phyloP scores from a whole-genome alignment of 2,888 invertebrate species.

The Macrosoma leucophasiata region DNA sequence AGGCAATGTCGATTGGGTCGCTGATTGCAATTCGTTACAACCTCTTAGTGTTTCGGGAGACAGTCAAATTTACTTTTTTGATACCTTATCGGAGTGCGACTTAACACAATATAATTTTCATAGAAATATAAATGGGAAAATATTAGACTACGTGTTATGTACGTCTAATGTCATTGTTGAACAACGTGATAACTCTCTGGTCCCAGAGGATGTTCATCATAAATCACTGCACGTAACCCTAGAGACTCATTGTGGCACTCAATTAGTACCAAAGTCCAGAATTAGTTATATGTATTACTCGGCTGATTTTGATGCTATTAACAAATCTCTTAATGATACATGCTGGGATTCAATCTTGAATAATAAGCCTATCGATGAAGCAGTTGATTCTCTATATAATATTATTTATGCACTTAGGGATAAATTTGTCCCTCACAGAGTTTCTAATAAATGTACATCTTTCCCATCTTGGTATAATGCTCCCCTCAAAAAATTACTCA shows the following conservation, averaged over 20 bases:
- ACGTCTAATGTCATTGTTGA: not conserved
- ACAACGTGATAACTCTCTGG: not conserved
- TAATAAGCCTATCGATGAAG: slow-evolving; percentile 1
- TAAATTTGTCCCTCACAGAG: too few species aligned
- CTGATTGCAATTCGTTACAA: not conserved
- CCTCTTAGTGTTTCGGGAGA: not conserved
- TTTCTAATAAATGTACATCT: too few species aligned
- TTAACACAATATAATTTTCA: slow-evolving; percentile 4
- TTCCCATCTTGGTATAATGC: too few species aligned
- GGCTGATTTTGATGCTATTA: too few species aligned
- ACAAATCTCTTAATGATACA: not conserved
- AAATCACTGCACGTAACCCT: slow-evolving; percentile 4
- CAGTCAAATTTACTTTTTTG: slow-evolving; percentile 2
- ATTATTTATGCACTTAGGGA: too few species aligned
- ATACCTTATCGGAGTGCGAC: slow-evolving; percentile 4
- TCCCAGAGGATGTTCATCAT: slow-evolving; percentile 9
- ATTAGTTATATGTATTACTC: slow-evolving; percentile 7
- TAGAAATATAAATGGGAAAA: not conserved
- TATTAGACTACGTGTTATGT: slow-evolving; percentile 4
- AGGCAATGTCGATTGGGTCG: slow-evolving; percentile 3
- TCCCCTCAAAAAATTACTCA: too few species aligned
- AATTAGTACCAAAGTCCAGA: not conserved
- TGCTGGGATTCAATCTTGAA: not conserved
- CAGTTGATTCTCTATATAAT: slow-evolving; percentile 1
- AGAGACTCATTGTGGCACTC: not conserved